phyloP scores from a whole-genome alignment of 1,140 invertebrate species.

The Hylaeus anthracinus region DNA sequence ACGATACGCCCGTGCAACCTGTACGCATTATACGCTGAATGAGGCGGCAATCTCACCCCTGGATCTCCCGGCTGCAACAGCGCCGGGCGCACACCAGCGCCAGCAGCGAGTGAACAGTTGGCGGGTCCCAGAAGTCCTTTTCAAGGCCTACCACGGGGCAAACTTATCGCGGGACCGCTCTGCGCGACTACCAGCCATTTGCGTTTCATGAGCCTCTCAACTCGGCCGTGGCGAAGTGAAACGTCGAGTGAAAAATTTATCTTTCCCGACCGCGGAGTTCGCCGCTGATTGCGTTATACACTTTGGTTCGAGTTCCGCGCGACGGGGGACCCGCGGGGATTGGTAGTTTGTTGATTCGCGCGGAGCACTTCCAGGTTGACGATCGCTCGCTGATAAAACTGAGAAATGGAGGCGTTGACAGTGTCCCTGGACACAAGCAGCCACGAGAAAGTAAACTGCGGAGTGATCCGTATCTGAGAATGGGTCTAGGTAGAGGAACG shows the following conservation, averaged over 20 bases:
- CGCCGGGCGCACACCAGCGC: background rate
- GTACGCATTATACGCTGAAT: slow-evolving; percentile 65
- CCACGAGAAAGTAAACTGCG: no score
- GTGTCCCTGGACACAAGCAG: background rate
- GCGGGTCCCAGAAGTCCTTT: slow-evolving; percentile 40
- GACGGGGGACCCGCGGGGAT: background rate
- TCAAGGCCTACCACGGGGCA: slow-evolving; percentile 52
- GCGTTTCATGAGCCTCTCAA: slow-evolving; percentile 56
- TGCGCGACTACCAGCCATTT: slow-evolving; percentile 53
- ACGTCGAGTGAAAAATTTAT: slow-evolving; percentile 35
- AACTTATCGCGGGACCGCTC: slow-evolving; percentile 53
- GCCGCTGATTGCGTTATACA: slow-evolving; percentile 23
- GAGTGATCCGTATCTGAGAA: no score
- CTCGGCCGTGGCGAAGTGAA: slow-evolving; percentile 26
- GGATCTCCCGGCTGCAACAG: slow-evolving; percentile 44
- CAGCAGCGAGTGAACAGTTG: slow-evolving; percentile 49
- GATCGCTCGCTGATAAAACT: background rate
- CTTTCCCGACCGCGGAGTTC: background rate
- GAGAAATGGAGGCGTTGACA: background rate
- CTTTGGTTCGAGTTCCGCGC: background rate
- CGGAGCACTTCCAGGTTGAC: background rate
- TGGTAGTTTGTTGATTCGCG: slow-evolving; percentile 7
- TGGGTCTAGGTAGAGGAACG: no score
- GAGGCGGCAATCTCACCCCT: slow-evolving; percentile 57
- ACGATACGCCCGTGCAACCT: slow-evolving; percentile 50